phyloP scores from a whole-genome alignment of 2,113 vertebrate genomes.

The Monarcha castaneiventris region DNA sequence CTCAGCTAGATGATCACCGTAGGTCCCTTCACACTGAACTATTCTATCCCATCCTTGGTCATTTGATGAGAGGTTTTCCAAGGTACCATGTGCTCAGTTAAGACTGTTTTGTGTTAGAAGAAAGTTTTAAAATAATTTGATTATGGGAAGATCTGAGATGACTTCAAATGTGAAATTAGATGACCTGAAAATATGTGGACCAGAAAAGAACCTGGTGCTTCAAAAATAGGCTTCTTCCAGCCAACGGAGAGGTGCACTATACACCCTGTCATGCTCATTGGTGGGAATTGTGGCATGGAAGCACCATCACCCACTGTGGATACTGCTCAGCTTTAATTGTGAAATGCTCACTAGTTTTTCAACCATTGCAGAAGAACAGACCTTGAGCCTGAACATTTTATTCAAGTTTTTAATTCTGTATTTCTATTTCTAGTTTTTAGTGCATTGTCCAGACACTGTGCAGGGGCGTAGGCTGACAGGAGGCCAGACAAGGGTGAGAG shows the following conservation, averaged over 20 bases:
- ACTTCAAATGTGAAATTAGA: not conserved
- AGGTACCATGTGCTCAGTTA: not conserved
- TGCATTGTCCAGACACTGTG: fast-evolving
- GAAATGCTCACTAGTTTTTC: not conserved
- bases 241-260: not conserved
- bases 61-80: not conserved
- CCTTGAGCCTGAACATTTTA: not conserved
- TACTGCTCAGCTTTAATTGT: not conserved
- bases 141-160: not conserved
- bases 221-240: not conserved
- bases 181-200: not conserved
- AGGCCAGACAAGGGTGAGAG: not conserved
- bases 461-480: not conserved
- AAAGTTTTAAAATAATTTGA: not conserved
- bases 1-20: not conserved
- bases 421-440: not conserved
- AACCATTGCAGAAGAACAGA: not conserved
- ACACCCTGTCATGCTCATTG: not conserved
- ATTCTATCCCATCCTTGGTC: not conserved
- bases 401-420: not conserved
- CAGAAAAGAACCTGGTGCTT: not conserved
- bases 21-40: not conserved
- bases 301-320: not conserved
- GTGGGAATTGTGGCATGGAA: not conserved
- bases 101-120: not conserved